Percentiles rank a stretch among this genome's conserved stretches.
phyloP scores from a whole-genome alignment of 2,113 vertebrate species.

The Naja naja region DNA sequence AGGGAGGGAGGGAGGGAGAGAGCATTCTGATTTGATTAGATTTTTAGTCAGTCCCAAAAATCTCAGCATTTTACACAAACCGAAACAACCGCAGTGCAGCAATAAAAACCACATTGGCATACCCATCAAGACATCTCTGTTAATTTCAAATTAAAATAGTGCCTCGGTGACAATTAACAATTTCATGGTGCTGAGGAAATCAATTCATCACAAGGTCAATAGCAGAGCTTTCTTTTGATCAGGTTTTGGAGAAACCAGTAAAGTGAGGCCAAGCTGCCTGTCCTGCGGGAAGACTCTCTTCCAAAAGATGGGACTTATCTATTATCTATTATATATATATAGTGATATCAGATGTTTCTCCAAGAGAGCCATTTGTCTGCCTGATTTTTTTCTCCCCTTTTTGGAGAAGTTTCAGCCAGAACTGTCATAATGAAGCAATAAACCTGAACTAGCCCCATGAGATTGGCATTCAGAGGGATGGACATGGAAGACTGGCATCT shows the following conservation, averaged over 20 bases:
- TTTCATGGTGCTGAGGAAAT: not conserved
- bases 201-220: not conserved
- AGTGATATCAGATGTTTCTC: not conserved
- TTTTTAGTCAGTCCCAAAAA: not conserved
- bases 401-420: not conserved
- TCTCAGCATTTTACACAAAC: not conserved
- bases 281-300: not conserved
- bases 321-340: not conserved
- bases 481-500: not conserved
- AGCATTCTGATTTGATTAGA: not conserved
- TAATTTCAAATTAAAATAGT: not conserved
- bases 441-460: not conserved
- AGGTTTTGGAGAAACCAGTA: not conserved
- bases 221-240: not conserved
- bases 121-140: not conserved
- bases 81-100: not conserved
- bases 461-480: not conserved
- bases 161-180: not conserved
- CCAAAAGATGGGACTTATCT: not conserved
- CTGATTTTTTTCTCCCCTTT: not conserved
- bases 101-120: not conserved
- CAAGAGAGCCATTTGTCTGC: conserved; percentile 4
- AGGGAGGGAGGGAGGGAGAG: not conserved
- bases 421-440: not conserved
- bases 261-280: not conserved